Evolutionary conservation across 2,888 invertebrate genomes (phyloP), one percentile per base, ranked within the genome.

Genomic region (Stegophylla sp.): DNA sequence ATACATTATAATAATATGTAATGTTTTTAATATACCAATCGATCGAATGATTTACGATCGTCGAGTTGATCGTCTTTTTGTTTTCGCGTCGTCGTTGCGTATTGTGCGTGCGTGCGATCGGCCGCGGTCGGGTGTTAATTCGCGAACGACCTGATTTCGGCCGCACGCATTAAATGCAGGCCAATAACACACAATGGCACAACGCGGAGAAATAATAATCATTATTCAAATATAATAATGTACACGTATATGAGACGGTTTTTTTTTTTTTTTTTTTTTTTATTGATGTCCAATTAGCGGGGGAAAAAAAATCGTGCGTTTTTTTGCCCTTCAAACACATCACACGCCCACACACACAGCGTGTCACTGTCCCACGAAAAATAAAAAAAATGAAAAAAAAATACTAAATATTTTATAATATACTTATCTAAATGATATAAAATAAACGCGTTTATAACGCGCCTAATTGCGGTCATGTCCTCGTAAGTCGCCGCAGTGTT

Each of bases 71-170:
- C 34, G 34, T 34, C 34, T 3, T 34, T n/a, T 7, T 3, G 34
- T 4, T 45, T 45, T 45, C 12, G 12, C 45, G 45, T 9, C 15
- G 15, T 12, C 45, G 45, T 2, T 15, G 23, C 56, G 20, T 12
- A 5, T 23, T 15, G 20, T 63, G 26, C 26, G 28, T 28, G 63
- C 63, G 15, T 48, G 34, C 34, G 28, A 4, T 10, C 10, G 61
- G 61, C 64, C 12, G n/a, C 26, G 15, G 48, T 48, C 12, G 15
- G 48, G 56, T 26, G 77, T 77, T 56, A 77, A 77, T 67, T 77
- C 28, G 59, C 69, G 7, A 59, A 69, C 77, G 77, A 77, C 76
- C 76, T 67, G 59, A 76, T 76, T 75, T 53, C 17, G 63, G 26
- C 10, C 53, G n/a, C 34, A 20, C 51, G 51, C 13, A 51, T 64